Base-by-base conservation (phyloP, 2,113 vertebrate species). In the Phyllostomus discolor region DNA sequence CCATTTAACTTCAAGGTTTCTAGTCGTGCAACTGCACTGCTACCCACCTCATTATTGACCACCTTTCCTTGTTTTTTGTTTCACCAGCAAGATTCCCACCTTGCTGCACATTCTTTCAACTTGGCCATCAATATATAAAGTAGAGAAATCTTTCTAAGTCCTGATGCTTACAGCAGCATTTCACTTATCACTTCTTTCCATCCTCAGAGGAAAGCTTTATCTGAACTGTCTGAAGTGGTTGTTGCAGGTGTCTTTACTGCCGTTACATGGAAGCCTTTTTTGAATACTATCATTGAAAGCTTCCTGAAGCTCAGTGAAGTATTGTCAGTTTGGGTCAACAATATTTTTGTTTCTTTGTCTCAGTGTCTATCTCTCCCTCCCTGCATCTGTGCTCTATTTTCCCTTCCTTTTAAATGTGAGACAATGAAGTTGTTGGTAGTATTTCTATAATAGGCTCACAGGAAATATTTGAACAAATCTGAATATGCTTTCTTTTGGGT, bases 11-110 rank as follows among this genome's bases (percentile, higher is more conserved):
- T 82, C 96, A 95, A 97, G 95, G 85, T 87, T 97, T 73, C 85
- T 95, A 93, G 88, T 95, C 50, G 86, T 93, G 62, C 97, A 96
- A 96, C 90, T 95, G 24, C 88, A 89, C 85, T 12, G 33, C 91
- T 97, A 82, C 96, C 96, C 84, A 96, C 82, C 98, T 97, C 97
- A 98, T 93, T 98, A 98, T 98, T 96, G 98, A 98, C 97, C 96
- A 79, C 75, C 86, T 97, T 80, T 83, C 75, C 20, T 94, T 79
- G 85, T 4, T 43, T 93, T 98, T 43, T 41, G 38, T 62, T 97
- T 98, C 97, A 98, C 98, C 96, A 98, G 98, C 96, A 98, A 97
- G 91, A 84, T 48, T 97, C 95, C 98, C 96, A 98, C 95, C 96
- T 98, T 98, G 94, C 96, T 97, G 93, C 94, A 93, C 96, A 96